A percentile compares a stretch with the other conserved stretches of the same genome.
Conservation (phyloP, 2,888 invertebrate species). For the Penaeus monodon region DNA sequence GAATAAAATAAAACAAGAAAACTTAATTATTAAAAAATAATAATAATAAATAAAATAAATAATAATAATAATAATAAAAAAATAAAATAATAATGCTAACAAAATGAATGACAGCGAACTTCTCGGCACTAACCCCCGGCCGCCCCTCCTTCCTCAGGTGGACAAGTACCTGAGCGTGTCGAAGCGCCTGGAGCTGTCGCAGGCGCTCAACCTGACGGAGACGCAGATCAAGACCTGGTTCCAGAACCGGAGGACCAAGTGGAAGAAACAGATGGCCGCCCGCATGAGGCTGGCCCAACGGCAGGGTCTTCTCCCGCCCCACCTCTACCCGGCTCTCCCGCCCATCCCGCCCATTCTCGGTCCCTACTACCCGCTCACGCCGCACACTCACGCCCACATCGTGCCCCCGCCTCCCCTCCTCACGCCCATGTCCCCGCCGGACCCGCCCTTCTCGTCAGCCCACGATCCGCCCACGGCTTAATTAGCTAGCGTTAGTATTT, state of each 20-base stretch:
- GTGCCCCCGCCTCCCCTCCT: constrained; percentile 52
- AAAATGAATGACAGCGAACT: too few species aligned
- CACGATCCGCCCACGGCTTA: constrained; percentile 41
- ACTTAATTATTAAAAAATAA: too few species aligned
- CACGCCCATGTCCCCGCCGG: constrained; percentile 43
- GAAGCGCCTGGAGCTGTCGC: constrained; percentile 93
- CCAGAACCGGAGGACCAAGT: constrained; percentile 94
- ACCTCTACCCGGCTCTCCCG: constrained; percentile 61
- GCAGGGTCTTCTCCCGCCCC: constrained; percentile 76
- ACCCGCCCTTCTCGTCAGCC: constrained; percentile 41
- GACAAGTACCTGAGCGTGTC: constrained; percentile 97
- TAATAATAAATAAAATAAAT: too few species aligned
- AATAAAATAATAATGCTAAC: too few species aligned
- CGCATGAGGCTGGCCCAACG: constrained; percentile 89
- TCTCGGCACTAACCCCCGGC: not conserved
- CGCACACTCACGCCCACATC: constrained; percentile 35
- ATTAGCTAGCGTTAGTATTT: not conserved
- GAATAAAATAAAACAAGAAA: too few species aligned
- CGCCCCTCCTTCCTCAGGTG: constrained; percentile 72
- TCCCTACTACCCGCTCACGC: constrained; percentile 57
- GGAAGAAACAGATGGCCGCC: constrained; percentile 96
- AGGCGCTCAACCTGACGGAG: constrained; percentile 88
- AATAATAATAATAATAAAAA: too few species aligned
- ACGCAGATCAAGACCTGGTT: constrained; percentile 98
- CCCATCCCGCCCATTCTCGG: constrained; percentile 52